These are phyloP conservation scores for Heliconius hewitsoni DNA, from an alignment of 1,140 invertebrate genomes.

Conservation along the genomic window DNA sequence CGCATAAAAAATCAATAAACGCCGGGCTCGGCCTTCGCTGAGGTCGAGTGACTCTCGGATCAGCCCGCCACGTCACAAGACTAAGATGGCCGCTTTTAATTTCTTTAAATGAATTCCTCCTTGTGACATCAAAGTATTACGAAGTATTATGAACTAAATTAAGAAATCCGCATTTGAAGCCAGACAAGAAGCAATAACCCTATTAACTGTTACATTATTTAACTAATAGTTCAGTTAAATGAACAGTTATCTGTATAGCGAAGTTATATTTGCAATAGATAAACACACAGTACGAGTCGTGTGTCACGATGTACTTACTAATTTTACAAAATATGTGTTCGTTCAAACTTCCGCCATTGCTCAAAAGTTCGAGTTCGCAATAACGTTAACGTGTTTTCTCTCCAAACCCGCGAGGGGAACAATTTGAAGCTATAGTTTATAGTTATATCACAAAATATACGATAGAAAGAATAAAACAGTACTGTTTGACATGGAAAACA, in stretches of 20 bases:
- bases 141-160: neutral
- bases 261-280: constrained; percentile 10
- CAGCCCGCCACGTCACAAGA: constrained; percentile 40
- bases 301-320: constrained; percentile 13
- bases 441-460: neutral
- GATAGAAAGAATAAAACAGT: too few species aligned
- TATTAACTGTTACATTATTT: neutral
- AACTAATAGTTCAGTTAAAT: neutral
- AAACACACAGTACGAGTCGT: neutral
- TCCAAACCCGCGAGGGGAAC: neutral
- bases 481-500: too few species aligned
- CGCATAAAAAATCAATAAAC: constrained; percentile 78
- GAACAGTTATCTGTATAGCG: neutral
- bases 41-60: constrained; percentile 63
- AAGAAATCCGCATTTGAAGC: neutral
- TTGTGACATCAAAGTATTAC: neutral
- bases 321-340: constrained; percentile 13
- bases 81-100: constrained; percentile 33
- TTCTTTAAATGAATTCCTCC: constrained; percentile 26
- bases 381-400: constrained; percentile 7
- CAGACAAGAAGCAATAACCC: neutral
- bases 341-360: constrained; percentile 1
- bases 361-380: constrained; percentile 1
- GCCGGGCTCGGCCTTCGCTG: constrained; percentile 69
- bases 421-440: neutral